Percentiles rank a stretch among this genome's conserved stretches.
These are phyloP conservation scores for Seira musarum DNA, from an alignment of 2,888 invertebrate genomes.

Conservation along the genomic window DNA sequence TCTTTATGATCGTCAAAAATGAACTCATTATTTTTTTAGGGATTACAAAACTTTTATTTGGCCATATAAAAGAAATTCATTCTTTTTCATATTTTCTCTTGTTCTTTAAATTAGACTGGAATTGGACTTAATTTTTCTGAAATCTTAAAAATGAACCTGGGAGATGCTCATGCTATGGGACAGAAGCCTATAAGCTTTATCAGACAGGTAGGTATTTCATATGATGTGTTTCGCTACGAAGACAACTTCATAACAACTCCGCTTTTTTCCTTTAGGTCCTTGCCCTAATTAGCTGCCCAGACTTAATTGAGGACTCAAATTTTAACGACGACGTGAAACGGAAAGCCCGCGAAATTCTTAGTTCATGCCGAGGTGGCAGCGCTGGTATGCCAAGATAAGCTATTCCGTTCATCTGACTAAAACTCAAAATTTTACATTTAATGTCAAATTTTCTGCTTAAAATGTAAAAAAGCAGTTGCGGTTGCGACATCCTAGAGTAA, in stretches of 20 bases:
- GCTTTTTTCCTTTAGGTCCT: constrained; percentile 77
- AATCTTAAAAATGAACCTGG: constrained; percentile 97
- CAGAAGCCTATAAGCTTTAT: constrained; percentile 95
- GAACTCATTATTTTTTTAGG: too few relatives aligned
- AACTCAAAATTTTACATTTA: too few relatives aligned
- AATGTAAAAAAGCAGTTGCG: too few relatives aligned
- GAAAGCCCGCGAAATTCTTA: constrained; percentile 80
- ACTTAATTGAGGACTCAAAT: constrained; percentile 79
- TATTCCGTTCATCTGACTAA: too few relatives aligned
- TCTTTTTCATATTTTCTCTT: background rate
- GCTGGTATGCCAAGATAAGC: too few relatives aligned
- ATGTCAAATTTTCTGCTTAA: too few relatives aligned
- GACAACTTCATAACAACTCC: too few relatives aligned
- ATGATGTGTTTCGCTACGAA: too few relatives aligned
- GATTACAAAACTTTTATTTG: too few relatives aligned
- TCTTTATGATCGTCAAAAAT: too few relatives aligned
- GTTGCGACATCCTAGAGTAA: too few relatives aligned
- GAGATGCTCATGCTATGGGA: constrained; percentile 99
- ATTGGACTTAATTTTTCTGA: constrained; percentile 71
- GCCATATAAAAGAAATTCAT: background rate
- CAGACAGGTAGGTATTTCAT: constrained; percentile 84
- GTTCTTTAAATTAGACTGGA: constrained; percentile 8
- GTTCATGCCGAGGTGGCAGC: constrained; percentile 83
- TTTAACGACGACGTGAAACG: constrained; percentile 90
- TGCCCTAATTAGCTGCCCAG: constrained; percentile 83